Base-by-base conservation (phyloP, 2,888 invertebrate species). In the Keiferia lycopersicella region DNA sequence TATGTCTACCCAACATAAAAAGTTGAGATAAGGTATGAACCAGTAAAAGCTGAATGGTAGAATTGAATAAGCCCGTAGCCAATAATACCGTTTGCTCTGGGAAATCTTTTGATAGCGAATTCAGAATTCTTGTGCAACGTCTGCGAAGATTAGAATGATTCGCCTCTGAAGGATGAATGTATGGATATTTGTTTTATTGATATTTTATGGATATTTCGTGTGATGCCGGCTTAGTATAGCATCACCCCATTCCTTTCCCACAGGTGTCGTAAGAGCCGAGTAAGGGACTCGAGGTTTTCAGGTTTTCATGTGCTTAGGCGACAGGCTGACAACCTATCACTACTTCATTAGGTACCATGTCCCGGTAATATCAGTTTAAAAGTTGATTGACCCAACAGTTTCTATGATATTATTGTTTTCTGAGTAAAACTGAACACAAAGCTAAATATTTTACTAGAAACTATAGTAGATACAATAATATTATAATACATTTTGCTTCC, bases 71-170 rank as follows among this genome's bases (percentile, higher is more conserved):
- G 22, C 11, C 20, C 22, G 26, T 26, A 53, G 22, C 11, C 20
- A 22, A 22, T 53, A 53, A 53, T 53, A 53, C 26, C 22, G 12
- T 53, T 22, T 12, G 22, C 20, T 53, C 51, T 1, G 51, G 14
- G 4, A 53, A 53, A 53, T 53, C 51, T 53, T 53, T 53, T 53
- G 26, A 53, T 53, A 22, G 51, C 11, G 22, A 53, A 53, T 53
- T 53, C 51, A 22, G 51, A 53, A 53, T 53, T 53, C 51, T 53
- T 53, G 18, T 53, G 51, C 51, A 53, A 22, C 51, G 51, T 53
- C 51, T 22, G 12, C 51, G 26, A 14, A 53, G 51, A 53, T 53
- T 53, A 22, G 22, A 53, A 14, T 16, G 57, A 34, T 39, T 58
- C 16, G 57, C 38, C 57, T 58, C 7, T 58, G 3, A 34, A 58